phyloP scores from a whole-genome alignment of 2,888 invertebrate genomes.

The Philereme vetulata region DNA sequence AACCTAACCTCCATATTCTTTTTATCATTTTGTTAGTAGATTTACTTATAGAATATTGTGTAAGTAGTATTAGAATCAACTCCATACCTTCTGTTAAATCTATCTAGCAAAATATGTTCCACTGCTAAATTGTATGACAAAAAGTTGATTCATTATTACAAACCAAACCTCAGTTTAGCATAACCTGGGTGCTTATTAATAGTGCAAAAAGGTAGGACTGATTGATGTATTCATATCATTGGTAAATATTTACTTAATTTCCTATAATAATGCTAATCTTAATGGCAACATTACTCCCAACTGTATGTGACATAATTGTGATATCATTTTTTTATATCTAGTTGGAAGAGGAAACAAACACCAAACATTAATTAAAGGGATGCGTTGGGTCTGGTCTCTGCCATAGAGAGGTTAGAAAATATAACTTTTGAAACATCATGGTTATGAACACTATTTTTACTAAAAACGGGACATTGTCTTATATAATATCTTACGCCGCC shows the following conservation, averaged over 20 bases:
- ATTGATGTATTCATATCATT: conserved; percentile 34
- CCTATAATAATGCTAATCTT: conserved; percentile 8
- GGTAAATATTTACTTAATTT: conserved; percentile 22
- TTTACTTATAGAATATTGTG: conserved; percentile 4
- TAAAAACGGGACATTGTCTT: no score
- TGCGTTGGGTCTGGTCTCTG: background rate
- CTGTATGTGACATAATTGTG: conserved; percentile 34
- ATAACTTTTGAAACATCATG: no score
- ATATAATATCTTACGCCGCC: no score
- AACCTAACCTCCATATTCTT: conserved; percentile 20
- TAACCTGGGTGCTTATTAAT: conserved; percentile 3
- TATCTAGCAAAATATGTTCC: background rate
- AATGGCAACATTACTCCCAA: conserved; percentile 10
- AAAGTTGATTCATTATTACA: background rate
- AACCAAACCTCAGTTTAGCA: background rate
- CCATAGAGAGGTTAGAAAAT: no score
- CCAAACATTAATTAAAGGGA: background rate
- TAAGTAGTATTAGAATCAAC: conserved; percentile 15
- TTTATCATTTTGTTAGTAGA: conserved; percentile 8
- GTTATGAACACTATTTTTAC: no score
- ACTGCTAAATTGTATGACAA: background rate
- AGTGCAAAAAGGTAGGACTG: conserved; percentile 19
- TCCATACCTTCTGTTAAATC: background rate
- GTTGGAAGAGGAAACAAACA: conserved; percentile 9
- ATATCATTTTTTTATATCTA: conserved; percentile 20